phyloP scores from a whole-genome alignment of 1,140 invertebrate species.

The Drosophila albomicans region DNA sequence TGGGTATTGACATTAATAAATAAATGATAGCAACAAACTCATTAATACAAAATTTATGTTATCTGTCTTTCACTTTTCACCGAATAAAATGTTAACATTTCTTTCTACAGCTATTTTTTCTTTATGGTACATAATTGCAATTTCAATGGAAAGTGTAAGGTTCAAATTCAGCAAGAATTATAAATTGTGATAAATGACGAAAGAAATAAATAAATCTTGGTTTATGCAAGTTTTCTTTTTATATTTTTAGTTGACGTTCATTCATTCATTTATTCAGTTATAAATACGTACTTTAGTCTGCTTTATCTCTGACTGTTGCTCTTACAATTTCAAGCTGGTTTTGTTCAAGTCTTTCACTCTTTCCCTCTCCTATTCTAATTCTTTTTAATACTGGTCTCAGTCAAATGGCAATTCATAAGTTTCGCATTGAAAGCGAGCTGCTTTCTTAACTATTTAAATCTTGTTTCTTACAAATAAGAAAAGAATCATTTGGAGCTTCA shows the following conservation, averaged over 20 bases:
- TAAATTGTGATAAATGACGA: neutral
- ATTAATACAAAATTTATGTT: too few species aligned
- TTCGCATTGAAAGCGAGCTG: too few species aligned
- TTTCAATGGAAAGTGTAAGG: neutral
- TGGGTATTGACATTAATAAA: too few species aligned
- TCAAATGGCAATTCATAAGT: too few species aligned
- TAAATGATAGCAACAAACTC: too few species aligned
- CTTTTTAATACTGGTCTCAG: too few species aligned
- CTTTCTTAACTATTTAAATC: too few species aligned
- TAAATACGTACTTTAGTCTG: neutral
- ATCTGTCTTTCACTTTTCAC: too few species aligned
- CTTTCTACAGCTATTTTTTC: neutral
- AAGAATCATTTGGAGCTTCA: too few species aligned
- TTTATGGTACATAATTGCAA: neutral
- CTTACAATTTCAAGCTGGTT: neutral
- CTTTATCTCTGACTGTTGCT: neutral
- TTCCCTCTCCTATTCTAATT: neutral
- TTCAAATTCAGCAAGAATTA: neutral
- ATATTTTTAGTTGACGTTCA: neutral
- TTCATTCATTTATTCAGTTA: neutral
- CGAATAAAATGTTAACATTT: neutral
- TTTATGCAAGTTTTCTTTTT: neutral
- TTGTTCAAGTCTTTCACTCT: too few species aligned
- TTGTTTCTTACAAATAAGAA: too few species aligned
- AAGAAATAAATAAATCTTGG: neutral